A percentile compares a stretch with the other conserved stretches of the same genome.
Conservation (phyloP, 2,113 vertebrate species). For the Lampris megalopsis region DNA sequence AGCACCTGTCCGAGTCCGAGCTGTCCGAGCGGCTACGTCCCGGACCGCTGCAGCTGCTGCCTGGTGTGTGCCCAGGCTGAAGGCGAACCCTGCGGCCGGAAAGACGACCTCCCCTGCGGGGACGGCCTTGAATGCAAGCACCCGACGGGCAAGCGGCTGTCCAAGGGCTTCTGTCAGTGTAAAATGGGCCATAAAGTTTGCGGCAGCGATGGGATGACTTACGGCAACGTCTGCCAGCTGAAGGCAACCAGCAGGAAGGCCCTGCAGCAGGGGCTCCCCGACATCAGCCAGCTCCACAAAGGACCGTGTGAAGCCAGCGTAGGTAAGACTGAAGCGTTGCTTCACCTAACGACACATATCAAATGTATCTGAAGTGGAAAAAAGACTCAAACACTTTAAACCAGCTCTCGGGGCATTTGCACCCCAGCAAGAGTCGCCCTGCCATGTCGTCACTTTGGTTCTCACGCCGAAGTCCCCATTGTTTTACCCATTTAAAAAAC, state of each 20-base stretch:
- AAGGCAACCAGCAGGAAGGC: conserved; percentile 88
- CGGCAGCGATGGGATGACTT: conserved; percentile 90
- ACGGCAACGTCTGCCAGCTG: conserved; percentile 89
- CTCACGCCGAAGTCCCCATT: no score
- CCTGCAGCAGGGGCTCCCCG: conserved; percentile 84
- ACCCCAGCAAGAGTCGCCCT: no score
- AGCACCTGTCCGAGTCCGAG: conserved; percentile 91
- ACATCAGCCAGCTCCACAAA: conserved; percentile 83
- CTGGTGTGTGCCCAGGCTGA: conserved; percentile 90
- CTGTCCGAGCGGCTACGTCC: conserved; percentile 92
- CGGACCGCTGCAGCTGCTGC: conserved; percentile 93
- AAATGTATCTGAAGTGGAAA: no score
- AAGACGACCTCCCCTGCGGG: conserved; percentile 88
- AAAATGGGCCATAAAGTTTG: conserved; percentile 85
- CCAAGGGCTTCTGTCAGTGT: conserved; percentile 88
- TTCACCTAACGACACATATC: no score
- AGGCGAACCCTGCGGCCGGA: conserved; percentile 88
- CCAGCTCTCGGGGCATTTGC: no score
- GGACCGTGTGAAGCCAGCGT: conserved; percentile 84
- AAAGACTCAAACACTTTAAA: no score
- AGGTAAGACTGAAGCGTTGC: conserved; percentile 82
- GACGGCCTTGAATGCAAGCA: conserved; percentile 90
- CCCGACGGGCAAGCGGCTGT: conserved; percentile 78
- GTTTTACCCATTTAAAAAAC: no score
- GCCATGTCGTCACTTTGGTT: no score